These are phyloP conservation scores for Oscheius sp. DNA, from an alignment of 2,888 invertebrate species.

Conservation along the genomic window DNA sequence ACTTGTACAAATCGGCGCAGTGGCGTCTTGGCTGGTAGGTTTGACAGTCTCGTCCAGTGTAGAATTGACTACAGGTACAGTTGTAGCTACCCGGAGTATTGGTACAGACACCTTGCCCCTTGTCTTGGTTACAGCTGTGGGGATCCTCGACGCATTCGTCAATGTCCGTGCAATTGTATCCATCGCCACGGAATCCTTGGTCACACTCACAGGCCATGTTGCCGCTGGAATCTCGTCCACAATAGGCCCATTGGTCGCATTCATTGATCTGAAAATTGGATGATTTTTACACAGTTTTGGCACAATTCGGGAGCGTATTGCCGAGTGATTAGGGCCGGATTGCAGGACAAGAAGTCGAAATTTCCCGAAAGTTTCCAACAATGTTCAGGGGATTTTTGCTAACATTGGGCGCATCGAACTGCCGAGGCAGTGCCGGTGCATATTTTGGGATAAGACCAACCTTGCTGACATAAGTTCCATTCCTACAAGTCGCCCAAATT, in stretches of 20 bases:
- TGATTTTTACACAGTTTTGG: not conserved
- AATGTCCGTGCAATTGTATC: slow-evolving; percentile 60
- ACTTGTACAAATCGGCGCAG: slow-evolving; percentile 63
- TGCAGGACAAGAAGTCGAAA: too few species aligned
- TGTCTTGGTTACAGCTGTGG: slow-evolving; percentile 73
- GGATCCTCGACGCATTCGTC: slow-evolving; percentile 57
- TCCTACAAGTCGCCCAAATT: slow-evolving; percentile 52
- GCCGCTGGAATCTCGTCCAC: slow-evolving; percentile 39
- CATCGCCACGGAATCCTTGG: slow-evolving; percentile 56
- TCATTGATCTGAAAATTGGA: slow-evolving; percentile 43
- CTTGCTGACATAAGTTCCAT: slow-evolving; percentile 57
- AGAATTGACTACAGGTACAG: slow-evolving; percentile 74
- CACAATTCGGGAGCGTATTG: too few species aligned
- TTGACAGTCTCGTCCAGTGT: slow-evolving; percentile 55
- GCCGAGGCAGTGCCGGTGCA: too few species aligned
- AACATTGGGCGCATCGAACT: too few species aligned
- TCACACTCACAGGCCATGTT: slow-evolving; percentile 53
- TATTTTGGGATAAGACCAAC: too few species aligned
- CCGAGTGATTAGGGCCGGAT: too few species aligned
- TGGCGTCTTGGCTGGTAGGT: slow-evolving; percentile 57
- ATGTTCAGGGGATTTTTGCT: too few species aligned
- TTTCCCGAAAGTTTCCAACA: too few species aligned
- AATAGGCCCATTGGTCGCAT: slow-evolving; percentile 52
- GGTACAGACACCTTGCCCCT: slow-evolving; percentile 79
- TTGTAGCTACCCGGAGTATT: slow-evolving; percentile 80